Evolutionary conservation across 2,888 invertebrate genomes (phyloP).

Genomic region (Brachyptera risi): DNA sequence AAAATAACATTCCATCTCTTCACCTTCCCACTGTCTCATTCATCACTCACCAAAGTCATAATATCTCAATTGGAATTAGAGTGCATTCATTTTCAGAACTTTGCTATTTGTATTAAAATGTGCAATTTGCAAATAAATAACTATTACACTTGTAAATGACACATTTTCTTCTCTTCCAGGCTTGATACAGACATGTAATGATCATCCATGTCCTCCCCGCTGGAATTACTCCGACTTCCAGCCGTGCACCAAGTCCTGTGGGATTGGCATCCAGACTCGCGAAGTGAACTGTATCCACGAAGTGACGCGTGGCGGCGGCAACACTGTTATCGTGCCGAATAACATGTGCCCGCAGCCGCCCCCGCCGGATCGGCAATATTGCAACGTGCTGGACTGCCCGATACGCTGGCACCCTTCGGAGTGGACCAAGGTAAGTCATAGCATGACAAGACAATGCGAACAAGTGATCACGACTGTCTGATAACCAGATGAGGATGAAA

Average conservation of each 20-base stretch:
- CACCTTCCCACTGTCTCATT: too few species aligned
- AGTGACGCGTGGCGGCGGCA: constrained; percentile 81
- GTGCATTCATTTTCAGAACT: too few species aligned
- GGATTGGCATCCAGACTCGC: constrained; percentile 87
- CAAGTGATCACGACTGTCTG: too few species aligned
- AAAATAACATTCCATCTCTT: too few species aligned
- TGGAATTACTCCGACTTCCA: constrained; percentile 55
- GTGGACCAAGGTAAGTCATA: constrained; percentile 68
- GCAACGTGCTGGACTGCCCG: constrained; percentile 90
- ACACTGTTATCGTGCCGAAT: constrained; percentile 89
- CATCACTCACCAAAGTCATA: too few species aligned
- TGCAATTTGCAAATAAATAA: too few species aligned
- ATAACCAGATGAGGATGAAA: too few species aligned
- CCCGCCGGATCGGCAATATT: constrained; percentile 83
- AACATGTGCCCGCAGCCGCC: constrained; percentile 90
- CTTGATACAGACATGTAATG: constrained; percentile 86
- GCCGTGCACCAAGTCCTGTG: constrained; percentile 88
- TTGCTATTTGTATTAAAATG: too few species aligned
- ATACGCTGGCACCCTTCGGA: constrained; percentile 83
- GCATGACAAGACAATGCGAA: too few species aligned
- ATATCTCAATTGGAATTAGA: too few species aligned
- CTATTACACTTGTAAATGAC: too few species aligned
- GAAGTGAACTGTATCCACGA: constrained; percentile 86
- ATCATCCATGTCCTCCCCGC: constrained; percentile 91
- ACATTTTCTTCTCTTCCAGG: constrained; percentile 39